Evolutionary conservation across 2,113 vertebrate species (phyloP).

Genomic region (Hirundichthys speculiger): DNA sequence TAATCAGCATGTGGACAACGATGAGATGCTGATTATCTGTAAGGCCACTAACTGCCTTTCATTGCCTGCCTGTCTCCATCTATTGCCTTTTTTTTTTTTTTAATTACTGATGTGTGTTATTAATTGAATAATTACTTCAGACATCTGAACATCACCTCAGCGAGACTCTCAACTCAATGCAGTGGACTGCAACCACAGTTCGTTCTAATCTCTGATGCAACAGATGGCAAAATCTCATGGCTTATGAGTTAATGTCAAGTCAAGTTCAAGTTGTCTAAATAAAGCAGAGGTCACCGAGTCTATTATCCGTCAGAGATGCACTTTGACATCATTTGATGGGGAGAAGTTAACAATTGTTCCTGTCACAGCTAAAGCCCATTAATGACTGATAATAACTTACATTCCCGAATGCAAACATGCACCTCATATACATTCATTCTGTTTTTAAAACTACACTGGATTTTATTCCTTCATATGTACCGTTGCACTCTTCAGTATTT

Average conservation of each 20-base stretch:
- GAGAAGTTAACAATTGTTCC: too few species aligned
- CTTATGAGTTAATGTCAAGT: slow-evolving; percentile 69
- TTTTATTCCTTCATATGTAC: too few species aligned
- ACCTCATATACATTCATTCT: too few species aligned
- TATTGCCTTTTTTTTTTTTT: slow-evolving; percentile 32
- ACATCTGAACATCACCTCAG: slow-evolving; percentile 20
- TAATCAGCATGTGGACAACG: slow-evolving; percentile 8
- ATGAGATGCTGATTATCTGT: slow-evolving; percentile 30
- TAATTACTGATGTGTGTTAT: slow-evolving; percentile 5
- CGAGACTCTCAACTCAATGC: slow-evolving; percentile 22
- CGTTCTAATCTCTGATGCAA: slow-evolving; percentile 54
- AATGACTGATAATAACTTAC: too few species aligned
- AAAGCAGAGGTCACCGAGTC: slow-evolving; percentile 29
- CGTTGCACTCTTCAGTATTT: too few species aligned
- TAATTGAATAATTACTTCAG: slow-evolving; percentile 27
- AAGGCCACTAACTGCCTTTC: slow-evolving; percentile 24
- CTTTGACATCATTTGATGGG: slow-evolving; percentile 29
- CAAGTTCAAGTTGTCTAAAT: slow-evolving; percentile 71
- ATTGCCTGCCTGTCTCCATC: too few species aligned
- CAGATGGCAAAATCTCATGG: slow-evolving; percentile 63
- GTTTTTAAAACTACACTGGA: too few species aligned
- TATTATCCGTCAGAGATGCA: slow-evolving; percentile 15
- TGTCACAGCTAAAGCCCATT: too few species aligned
- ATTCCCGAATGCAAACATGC: too few species aligned
- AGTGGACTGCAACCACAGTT: slow-evolving; percentile 20